Evolutionary conservation across 2,888 invertebrate genomes (phyloP), one percentile per base, ranked within the genome.

Genomic region (Temnothorax rugatulus): DNA sequence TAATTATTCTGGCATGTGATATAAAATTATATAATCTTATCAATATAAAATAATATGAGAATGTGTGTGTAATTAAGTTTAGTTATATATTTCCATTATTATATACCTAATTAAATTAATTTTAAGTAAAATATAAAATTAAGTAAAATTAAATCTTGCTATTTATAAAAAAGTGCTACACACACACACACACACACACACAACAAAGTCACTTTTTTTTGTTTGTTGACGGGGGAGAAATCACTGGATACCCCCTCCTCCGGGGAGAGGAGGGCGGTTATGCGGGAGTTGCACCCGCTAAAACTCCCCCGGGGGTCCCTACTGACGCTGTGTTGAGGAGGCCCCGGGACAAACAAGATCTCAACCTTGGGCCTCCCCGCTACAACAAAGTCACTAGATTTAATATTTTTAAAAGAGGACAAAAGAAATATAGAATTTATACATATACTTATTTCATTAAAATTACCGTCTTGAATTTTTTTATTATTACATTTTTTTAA

Each of bases 391-490:
- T 41, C 3, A 13, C 2, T 59, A 59, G 7, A 44, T 73, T n/a
- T 25, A 38, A 71, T 38, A 73, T 25, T 25, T 29, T 64, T 25
- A 63, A 5, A 63, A 63, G 8, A 63, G 21, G 11, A 63, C 63
- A 63, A 41, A 5, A 29, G 29, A 63, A 38, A 38, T 63, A n/a
- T 1, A n/a, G n/a, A 34, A 54, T 71, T 71, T 71, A 29, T 29
- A 29, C 29, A 61, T 61, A 61, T 38, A 38, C n/a, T 69, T 69
- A 25, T 66, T 25, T 29, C 11, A 54, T 69, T n/a, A 66, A 25
- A 15, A 18, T 25, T 9, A 2, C 29, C 52, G n/a, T 44, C 9
- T 18, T 59, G 25, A 25, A 29, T 57, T 73, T 25, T 18, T 59
- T 29, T 41, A 41, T n/a, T n/a, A n/a, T n/a, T n/a, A n/a, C n/a